These are phyloP conservation scores for Sclerodermus sp. DNA, from an alignment of 2,888 invertebrate species.

Conservation along the genomic window DNA sequence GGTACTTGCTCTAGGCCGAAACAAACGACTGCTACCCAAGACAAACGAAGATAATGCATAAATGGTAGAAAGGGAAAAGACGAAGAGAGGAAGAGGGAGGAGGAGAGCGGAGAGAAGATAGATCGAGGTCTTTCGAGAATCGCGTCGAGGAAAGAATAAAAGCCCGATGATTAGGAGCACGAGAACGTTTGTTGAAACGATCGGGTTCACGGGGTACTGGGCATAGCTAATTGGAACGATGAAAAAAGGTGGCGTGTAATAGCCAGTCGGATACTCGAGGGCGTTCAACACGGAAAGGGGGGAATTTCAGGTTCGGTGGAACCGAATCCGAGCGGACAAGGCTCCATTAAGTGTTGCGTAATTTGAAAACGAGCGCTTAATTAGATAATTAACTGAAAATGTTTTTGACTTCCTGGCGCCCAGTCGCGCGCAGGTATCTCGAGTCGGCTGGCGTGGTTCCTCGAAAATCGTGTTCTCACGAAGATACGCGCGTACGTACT, in stretches of 20 bases:
- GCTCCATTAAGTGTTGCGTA: no score
- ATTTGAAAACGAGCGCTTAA: conserved; percentile 11
- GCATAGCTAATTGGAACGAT: conserved; percentile 10
- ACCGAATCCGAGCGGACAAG: no score
- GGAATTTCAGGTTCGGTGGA: no score
- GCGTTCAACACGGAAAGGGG: no score
- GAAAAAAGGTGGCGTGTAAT: no score
- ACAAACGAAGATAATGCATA: not conserved
- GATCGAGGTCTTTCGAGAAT: no score
- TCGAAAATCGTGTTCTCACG: conserved; percentile 11
- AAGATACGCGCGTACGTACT: not conserved
- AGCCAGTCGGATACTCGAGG: no score
- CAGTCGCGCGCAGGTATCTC: no score
- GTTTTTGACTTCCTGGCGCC: conserved; percentile 11
- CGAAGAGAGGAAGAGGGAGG: conserved; percentile 3
- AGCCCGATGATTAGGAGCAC: conserved; percentile 6
- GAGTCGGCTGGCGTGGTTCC: not conserved
- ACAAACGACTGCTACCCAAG: no score
- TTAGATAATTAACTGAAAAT: conserved; percentile 15
- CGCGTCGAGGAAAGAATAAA: no score
- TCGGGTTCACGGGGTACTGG: conserved; percentile 8
- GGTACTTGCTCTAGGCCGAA: no score
- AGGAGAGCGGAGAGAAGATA: not conserved
- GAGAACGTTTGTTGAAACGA: conserved; percentile 11
- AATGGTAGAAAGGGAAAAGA: not conserved